A percentile compares a stretch with the other conserved stretches of the same genome.
These are phyloP conservation scores for Ormyrus nitidulus DNA, from an alignment of 2,888 invertebrate genomes.

Conservation along the genomic window DNA sequence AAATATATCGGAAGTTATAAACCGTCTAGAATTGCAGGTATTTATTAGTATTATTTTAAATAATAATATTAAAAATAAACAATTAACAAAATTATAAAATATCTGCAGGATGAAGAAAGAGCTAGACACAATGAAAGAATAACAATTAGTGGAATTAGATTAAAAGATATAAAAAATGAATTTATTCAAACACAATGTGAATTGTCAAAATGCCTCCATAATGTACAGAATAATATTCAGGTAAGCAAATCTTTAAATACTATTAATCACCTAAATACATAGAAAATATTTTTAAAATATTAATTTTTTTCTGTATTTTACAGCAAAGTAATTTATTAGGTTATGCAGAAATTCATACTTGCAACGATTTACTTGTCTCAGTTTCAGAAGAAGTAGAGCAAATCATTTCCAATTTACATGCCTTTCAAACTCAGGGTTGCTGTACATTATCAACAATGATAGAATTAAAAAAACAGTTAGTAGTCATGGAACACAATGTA, in stretches of 20 bases:
- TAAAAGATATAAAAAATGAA: conserved; percentile 71
- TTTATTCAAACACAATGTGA: conserved; percentile 66
- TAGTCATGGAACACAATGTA: conserved; percentile 62
- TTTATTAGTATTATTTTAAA: conserved; percentile 10
- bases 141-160: conserved; percentile 61
- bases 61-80: conserved; percentile 11
- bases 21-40: conserved; percentile 67
- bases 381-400: conserved; percentile 69
- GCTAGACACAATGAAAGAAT: conserved; percentile 65
- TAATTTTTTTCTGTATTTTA: conserved; percentile 35
- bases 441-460: conserved; percentile 43
- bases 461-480: conserved; percentile 49
- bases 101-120: conserved; percentile 66
- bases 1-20: conserved; percentile 63
- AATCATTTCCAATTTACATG: conserved; percentile 63
- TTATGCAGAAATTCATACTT: conserved; percentile 60
- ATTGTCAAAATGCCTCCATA: conserved; percentile 59
- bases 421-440: conserved; percentile 64
- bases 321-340: conserved; percentile 59
- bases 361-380: conserved; percentile 63
- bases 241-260: conserved; percentile 50
- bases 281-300: background rate
- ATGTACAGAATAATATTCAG: conserved; percentile 60
- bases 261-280: conserved; percentile 1
- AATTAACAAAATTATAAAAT: conserved; percentile 1